A percentile compares a stretch with the other conserved stretches of the same genome.
phyloP scores from a whole-genome alignment of 2,797 vertebrate species.

The Sebastes oblongus region DNA sequence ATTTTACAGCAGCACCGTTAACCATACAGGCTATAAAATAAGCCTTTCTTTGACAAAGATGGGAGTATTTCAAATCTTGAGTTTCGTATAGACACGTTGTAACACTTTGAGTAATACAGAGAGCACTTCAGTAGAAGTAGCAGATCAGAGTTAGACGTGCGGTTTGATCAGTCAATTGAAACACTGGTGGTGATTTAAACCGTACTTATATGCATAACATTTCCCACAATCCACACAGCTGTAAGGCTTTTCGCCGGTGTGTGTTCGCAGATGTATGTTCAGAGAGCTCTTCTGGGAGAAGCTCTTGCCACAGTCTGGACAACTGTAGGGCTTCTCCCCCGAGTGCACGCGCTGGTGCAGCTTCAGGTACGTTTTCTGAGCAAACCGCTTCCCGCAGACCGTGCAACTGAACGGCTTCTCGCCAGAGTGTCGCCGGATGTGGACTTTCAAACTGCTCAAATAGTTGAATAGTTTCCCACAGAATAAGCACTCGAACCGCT shows the following conservation, averaged over 20 bases:
- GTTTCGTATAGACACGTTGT: constrained; percentile 19
- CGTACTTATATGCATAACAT: constrained; percentile 84
- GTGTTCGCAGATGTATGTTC: constrained; percentile 83
- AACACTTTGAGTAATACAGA: background rate
- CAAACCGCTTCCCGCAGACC: constrained; percentile 82
- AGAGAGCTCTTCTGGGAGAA: constrained; percentile 86
- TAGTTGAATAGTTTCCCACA: constrained; percentile 84
- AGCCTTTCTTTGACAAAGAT: background rate
- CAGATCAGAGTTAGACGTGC: background rate
- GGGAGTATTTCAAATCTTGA: background rate
- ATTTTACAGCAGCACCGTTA: constrained; percentile 6
- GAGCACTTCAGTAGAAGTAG: background rate
- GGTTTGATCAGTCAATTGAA: constrained; percentile 53
- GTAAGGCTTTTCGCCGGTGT: constrained; percentile 85
- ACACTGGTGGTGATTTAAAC: constrained; percentile 85
- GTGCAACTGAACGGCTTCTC: constrained; percentile 84
- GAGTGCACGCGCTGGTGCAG: constrained; percentile 84
- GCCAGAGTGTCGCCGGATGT: constrained; percentile 82
- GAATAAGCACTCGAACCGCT: constrained; percentile 82
- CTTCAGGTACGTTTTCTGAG: constrained; percentile 84
- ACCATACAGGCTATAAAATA: background rate
- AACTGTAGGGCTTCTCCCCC: constrained; percentile 85
- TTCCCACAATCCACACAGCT: constrained; percentile 85
- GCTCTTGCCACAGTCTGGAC: constrained; percentile 81
- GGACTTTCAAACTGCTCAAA: constrained; percentile 83